Evolutionary conservation across 2,113 vertebrate genomes (phyloP).

Genomic region (Sapajus apella): DNA sequence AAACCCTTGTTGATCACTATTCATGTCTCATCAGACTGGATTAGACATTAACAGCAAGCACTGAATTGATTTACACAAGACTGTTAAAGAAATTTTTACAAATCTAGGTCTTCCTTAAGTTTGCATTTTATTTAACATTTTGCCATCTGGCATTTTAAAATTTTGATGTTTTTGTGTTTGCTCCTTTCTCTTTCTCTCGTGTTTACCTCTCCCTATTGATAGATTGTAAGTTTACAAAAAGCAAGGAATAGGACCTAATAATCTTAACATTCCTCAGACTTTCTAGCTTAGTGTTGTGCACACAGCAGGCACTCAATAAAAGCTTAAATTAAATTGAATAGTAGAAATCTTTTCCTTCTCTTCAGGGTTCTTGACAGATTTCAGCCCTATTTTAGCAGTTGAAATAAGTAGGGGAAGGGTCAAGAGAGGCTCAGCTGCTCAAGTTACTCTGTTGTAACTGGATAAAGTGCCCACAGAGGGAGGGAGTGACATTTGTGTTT

Average conservation of each 20-base stretch:
- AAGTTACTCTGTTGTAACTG: slow-evolving; percentile 36
- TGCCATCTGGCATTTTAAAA: neutral
- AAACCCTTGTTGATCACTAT: neutral
- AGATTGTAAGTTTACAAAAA: neutral
- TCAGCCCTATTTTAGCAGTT: neutral
- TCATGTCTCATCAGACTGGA: neutral
- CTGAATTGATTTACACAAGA: neutral
- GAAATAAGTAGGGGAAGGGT: slow-evolving; percentile 79
- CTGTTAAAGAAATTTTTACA: neutral
- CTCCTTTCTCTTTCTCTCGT: neutral
- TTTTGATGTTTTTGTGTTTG: neutral
- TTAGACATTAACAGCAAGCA: neutral
- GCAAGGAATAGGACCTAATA: neutral
- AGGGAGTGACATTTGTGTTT: neutral
- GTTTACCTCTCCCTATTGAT: no score
- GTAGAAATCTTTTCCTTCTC: neutral
- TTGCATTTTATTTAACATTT: neutral
- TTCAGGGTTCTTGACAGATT: neutral
- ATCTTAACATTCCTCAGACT: neutral
- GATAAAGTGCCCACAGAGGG: slow-evolving; percentile 21
- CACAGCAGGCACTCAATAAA: neutral
- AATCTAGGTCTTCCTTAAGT: neutral
- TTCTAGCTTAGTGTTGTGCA: neutral
- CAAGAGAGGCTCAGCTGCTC: slow-evolving; percentile 47
- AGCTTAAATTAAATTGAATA: neutral